Evolutionary conservation across 2,888 invertebrate genomes (phyloP), one percentile per base, ranked within the genome.

Genomic region (Pomacea canaliculata): DNA sequence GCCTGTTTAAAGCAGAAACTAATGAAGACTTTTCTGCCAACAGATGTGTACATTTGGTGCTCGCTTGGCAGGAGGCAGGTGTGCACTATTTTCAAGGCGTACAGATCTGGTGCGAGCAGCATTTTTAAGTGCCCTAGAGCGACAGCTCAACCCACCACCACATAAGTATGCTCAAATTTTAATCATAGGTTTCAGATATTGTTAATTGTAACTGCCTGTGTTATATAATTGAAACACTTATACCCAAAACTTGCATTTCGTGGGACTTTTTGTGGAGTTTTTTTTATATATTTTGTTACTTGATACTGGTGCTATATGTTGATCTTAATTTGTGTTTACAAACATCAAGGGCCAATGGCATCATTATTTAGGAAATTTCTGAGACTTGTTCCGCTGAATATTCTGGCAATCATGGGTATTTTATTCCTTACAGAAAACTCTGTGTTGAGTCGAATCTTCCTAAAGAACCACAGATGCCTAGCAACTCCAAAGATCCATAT

Each of bases 381-480:
- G 1, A 56, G 51, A 5, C 37, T 37, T 37, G 37, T 56, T 8
- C 51, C 8, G 10, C 51, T 13, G 51, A 56, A 13, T 56, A 16
- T 56, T 56, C 51, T 56, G 51, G 37, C 27, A 16, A 1, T 67
- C 23, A 56, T 56, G 1, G 51, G 51, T 56, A 56, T 56, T 56
- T 56, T 10, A 62, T 71, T 71, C 74, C 65, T 85, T 84, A 16
- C 85, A 89, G 89, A 78, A 89, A 89, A 84, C 80, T 89, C 70
- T 89, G 89, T 85, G 85, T 89, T 56, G 89, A 89, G 80, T 87
- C 89, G 5, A 87, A 88, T 70, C 81, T 89, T 70, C 88, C 89
- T 18, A 85, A 86, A 70, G 89, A 88, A 62, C 80, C 85, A 49
- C 87, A 87, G 70, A 78, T 84, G 59, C 69, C 80, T 12, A 83